phyloP scores from a whole-genome alignment of 2,888 invertebrate genomes.

The Andrena minutula region DNA sequence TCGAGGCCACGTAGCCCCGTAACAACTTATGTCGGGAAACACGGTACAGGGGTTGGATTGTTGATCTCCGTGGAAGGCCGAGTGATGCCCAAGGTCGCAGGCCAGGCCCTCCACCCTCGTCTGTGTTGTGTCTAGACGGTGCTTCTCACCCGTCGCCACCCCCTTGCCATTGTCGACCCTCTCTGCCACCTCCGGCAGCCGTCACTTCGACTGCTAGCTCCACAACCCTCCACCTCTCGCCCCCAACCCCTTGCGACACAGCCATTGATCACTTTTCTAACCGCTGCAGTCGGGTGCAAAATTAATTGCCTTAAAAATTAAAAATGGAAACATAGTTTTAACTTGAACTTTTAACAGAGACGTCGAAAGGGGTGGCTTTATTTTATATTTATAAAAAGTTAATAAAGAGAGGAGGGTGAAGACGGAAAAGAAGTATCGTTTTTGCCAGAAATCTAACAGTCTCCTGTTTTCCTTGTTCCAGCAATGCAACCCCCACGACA shows the following conservation, averaged over 20 bases:
- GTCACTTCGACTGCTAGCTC: conserved; percentile 51
- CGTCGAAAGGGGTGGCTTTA: no score
- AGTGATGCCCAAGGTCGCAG: conserved; percentile 81
- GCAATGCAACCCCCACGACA: conserved; percentile 84
- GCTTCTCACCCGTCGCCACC: conserved; percentile 47
- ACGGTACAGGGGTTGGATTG: conserved; percentile 69
- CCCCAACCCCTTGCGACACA: conserved; percentile 14
- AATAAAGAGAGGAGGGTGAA: no score
- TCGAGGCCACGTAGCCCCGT: not conserved
- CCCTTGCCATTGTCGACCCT: conserved; percentile 61
- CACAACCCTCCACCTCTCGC: conserved; percentile 35
- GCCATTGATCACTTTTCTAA: conserved; percentile 69
- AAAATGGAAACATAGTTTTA: not conserved
- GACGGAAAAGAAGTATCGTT: not conserved
- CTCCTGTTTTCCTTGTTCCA: conserved; percentile 72
- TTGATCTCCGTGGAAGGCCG: conserved; percentile 80
- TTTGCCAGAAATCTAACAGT: conserved; percentile 7
- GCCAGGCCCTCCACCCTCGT: conserved; percentile 75
- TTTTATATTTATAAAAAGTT: not conserved
- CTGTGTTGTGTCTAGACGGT: conserved; percentile 82
- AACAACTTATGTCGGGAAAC: conserved; percentile 8
- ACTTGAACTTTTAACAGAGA: no score
- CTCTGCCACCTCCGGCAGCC: conserved; percentile 60
- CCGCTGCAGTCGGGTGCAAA: conserved; percentile 1
- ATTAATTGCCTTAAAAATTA: not conserved